Percentiles rank a stretch among this genome's conserved stretches.
These are phyloP conservation scores for Tragelaphus scriptus DNA, from an alignment of 2,113 vertebrate species.

Conservation along the genomic window DNA sequence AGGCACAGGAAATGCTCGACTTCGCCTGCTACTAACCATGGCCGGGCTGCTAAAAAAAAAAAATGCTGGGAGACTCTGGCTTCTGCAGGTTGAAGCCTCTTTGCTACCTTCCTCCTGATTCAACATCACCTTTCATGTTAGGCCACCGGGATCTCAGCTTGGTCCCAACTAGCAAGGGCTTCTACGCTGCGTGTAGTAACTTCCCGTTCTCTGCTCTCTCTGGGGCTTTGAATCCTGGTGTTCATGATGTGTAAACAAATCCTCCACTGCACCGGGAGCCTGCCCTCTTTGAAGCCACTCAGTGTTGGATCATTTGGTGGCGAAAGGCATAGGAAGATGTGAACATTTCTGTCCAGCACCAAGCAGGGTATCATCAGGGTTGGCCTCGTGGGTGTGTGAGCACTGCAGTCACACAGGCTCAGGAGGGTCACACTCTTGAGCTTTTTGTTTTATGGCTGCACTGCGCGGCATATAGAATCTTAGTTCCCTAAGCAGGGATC, in stretches of 20 bases:
- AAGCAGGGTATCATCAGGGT: accelerated
- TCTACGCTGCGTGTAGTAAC: neutral
- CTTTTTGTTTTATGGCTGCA: neutral
- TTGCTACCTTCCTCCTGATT: neutral
- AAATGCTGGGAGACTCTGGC: neutral
- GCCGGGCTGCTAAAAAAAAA: neutral
- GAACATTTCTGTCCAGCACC: neutral
- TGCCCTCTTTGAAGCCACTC: neutral
- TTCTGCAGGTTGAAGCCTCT: neutral
- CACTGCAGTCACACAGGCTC: neutral
- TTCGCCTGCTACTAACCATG: neutral
- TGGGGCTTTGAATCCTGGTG: neutral
- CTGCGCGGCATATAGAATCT: neutral
- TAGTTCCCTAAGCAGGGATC: neutral
- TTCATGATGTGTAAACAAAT: constrained; percentile 18
- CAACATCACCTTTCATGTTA: neutral
- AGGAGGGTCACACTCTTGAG: neutral
- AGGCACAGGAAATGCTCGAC: neutral
- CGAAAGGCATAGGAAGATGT: neutral
- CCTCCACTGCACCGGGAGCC: neutral
- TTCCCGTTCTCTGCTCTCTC: neutral
- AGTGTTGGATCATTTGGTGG: neutral
- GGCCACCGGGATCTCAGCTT: neutral
- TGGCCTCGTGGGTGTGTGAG: neutral
- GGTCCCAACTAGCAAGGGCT: neutral